phyloP scores from a whole-genome alignment of 2,113 vertebrate genomes.

The Tyrannus savana region DNA sequence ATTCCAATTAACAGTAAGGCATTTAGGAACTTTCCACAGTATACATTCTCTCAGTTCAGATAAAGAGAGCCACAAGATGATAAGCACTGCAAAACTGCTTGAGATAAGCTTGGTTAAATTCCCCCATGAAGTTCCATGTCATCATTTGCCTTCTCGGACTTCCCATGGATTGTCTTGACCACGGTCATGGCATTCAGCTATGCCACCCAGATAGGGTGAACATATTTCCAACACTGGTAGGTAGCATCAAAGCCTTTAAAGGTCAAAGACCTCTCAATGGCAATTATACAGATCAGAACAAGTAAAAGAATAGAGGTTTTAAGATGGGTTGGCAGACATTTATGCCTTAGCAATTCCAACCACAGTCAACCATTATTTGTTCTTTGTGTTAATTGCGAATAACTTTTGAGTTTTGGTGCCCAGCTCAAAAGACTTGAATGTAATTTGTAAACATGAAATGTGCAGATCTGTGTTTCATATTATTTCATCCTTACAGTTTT shows the following conservation, averaged over 20 bases:
- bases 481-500: constrained; percentile 78
- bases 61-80: not conserved
- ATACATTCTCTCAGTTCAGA: not conserved
- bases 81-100: not conserved
- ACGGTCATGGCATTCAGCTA: not conserved
- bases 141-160: not conserved
- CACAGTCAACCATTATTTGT: not conserved
- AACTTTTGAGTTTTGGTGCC: not conserved
- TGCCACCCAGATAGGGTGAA: not conserved
- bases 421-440: not conserved
- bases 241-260: not conserved
- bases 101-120: not conserved
- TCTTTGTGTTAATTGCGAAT: not conserved
- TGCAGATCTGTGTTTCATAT: not conserved
- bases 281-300: not conserved
- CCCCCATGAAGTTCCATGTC: not conserved
- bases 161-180: not conserved
- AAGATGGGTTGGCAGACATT: not conserved
- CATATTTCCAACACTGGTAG: rapidly evolving
- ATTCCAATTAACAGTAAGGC: not conserved
- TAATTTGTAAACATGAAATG: not conserved
- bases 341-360: not conserved
- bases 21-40: not conserved
- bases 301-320: not conserved
- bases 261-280: not conserved